phyloP scores from a whole-genome alignment of 2,797 vertebrate genomes.

The Poecilia wingei region DNA sequence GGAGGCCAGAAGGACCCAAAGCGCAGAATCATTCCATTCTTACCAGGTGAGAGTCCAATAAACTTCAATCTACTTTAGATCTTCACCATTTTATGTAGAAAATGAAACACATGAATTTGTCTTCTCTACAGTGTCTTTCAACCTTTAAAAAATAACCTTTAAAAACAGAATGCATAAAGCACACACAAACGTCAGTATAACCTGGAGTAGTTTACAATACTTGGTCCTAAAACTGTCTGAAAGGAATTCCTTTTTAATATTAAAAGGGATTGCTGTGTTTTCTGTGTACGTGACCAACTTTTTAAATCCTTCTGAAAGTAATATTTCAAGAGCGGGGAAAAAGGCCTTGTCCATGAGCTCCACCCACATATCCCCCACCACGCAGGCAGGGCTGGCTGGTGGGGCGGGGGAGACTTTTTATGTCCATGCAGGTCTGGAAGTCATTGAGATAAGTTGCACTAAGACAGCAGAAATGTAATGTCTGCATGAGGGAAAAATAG shows the following conservation, averaged over 20 bases:
- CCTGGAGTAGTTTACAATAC: neutral
- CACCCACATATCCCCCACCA: constrained; percentile 51
- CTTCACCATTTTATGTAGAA: neutral
- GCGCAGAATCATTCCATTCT: constrained; percentile 95
- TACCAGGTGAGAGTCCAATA: constrained; percentile 86
- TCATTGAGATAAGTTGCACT: constrained; percentile 62
- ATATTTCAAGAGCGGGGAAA: constrained; percentile 43
- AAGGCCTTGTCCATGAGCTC: constrained; percentile 47
- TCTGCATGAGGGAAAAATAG: constrained; percentile 36
- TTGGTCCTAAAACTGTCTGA: neutral
- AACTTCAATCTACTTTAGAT: neutral
- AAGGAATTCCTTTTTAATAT: neutral
- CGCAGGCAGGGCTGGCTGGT: constrained; percentile 17
- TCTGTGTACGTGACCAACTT: constrained; percentile 16
- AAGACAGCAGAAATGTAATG: constrained; percentile 20
- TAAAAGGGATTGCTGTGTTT: neutral
- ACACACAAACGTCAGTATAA: neutral
- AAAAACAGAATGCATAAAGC: neutral
- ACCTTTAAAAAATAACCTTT: constrained; percentile 12
- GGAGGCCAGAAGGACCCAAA: constrained; percentile 99
- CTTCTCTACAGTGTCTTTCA: neutral
- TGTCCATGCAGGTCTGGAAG: constrained; percentile 71
- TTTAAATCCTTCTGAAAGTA: constrained; percentile 35
- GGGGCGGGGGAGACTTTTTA: constrained; percentile 23
- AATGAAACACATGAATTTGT: neutral